Base-by-base conservation (phyloP, 2,888 invertebrate genomes). In the Latrodectus hesperus region DNA sequence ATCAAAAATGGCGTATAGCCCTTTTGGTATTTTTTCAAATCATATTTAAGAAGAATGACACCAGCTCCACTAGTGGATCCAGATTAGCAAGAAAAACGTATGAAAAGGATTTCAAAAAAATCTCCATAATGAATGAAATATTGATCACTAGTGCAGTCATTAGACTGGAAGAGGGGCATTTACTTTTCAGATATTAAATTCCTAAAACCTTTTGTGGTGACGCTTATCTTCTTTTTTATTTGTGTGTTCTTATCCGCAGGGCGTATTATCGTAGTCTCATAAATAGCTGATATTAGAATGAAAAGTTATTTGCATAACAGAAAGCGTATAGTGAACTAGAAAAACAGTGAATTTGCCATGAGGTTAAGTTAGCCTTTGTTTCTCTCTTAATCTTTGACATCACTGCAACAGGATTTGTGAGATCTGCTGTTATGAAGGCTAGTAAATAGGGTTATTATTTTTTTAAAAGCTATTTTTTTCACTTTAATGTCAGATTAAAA, bases 151-250 rank as follows among this genome's bases (percentile, higher is more conserved):
- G 53, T 71, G 52, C 71, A 81, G 81, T 81, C 86, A 86, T 86
- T 86, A 81, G 68, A 9, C 60, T 49, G 70, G 26, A 72, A 74
- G 22, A 51, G 64, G 72, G 76, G 26, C 26, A 81, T 80, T 76
- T 75, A 67, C 80, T 38, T 76, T 80, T 75, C 76, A 52, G 65
- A 76, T 81, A 81, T 86, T 81, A 86, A 86, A 86, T 86, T 80
- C 67, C 65, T 11, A 67, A 49, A 51, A n/a, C 73, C 81, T 67
- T 81, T 74, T 74, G 74, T 74, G 53, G 67, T 74, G 26, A 38
- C 55, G 67, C 73, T 74, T 65, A 72, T 51, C 53, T 14, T 12
- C 26, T 71, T 65, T 71, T 70, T 71, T 52, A 70, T 17, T 52
- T 10, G 6, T 74, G 55, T 81, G 51, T 38, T 52, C 14, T 72